These are phyloP conservation scores for Gopherus evgoodei DNA, from an alignment of 2,113 vertebrate genomes.

Conservation along the genomic window DNA sequence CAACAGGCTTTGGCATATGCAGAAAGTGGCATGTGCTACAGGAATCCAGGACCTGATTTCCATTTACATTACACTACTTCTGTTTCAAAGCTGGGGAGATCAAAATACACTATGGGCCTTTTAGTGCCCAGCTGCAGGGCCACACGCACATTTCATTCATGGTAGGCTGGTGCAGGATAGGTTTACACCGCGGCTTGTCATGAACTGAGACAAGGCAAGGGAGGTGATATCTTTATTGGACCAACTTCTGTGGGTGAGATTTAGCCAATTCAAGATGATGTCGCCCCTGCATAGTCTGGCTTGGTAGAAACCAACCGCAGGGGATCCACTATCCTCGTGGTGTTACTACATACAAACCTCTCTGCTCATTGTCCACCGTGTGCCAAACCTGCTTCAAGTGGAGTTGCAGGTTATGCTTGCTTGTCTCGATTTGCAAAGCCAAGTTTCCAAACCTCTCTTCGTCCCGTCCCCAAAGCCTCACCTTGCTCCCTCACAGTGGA, in stretches of 20 bases:
- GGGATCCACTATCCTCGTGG: conserved; percentile 53
- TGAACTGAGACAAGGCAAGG: neutral
- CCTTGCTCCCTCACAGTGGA: neutral
- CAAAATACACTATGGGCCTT: neutral
- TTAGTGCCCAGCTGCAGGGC: neutral
- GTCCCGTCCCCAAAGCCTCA: neutral
- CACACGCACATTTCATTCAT: neutral
- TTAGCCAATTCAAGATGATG: neutral
- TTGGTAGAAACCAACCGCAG: conserved; percentile 19
- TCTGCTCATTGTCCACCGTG: neutral
- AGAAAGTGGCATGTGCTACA: neutral
- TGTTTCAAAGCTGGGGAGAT: neutral
- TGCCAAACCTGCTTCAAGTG: conserved; percentile 35
- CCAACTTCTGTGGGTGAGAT: neutral
- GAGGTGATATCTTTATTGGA: neutral
- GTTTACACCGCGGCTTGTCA: neutral
- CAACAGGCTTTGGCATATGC: neutral
- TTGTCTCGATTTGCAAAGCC: conserved; percentile 31
- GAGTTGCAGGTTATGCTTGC: conserved; percentile 61
- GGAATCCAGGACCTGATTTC: rapidly evolving
- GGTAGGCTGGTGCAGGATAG: neutral
- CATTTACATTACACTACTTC: neutral
- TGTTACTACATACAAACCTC: conserved; percentile 56
- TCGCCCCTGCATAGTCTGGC: conserved; percentile 52
- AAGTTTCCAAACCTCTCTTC: conserved; percentile 3